phyloP scores from a whole-genome alignment of 2,888 invertebrate genomes.

The Mythimna ferrago region DNA sequence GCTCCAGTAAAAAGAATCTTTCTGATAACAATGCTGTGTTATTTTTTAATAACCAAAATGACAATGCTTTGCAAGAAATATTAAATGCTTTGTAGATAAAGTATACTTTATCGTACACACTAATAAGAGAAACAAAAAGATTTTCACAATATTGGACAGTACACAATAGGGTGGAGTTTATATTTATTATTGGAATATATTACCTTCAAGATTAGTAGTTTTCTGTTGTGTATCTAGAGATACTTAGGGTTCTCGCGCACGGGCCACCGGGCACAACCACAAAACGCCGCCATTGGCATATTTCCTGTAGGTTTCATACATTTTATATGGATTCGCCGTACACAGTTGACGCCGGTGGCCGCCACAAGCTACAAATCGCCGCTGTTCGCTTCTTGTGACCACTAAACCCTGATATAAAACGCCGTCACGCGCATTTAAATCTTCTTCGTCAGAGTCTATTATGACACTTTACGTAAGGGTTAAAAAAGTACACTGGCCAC shows the following conservation, averaged over 20 bases:
- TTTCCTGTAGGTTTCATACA: too few species aligned
- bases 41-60: slow-evolving; percentile 29
- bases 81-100: slow-evolving; percentile 11
- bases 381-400: too few species aligned
- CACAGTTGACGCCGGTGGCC: too few species aligned
- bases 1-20: slow-evolving; percentile 26
- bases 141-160: background rate
- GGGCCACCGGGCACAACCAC: too few species aligned
- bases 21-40: slow-evolving; percentile 31
- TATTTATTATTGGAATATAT: background rate
- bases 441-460: too few species aligned
- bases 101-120: background rate
- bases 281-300: too few species aligned
- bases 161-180: background rate
- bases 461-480: too few species aligned
- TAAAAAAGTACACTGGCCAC: too few species aligned
- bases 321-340: too few species aligned
- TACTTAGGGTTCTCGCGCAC: background rate
- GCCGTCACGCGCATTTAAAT: too few species aligned
- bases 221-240: background rate
- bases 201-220: background rate
- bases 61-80: slow-evolving; percentile 6
- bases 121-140: background rate
- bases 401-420: too few species aligned
- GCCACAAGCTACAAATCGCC: too few species aligned